Conservation (phyloP, 2,888 invertebrate genomes). For the Leptopterna dolabrata region DNA sequence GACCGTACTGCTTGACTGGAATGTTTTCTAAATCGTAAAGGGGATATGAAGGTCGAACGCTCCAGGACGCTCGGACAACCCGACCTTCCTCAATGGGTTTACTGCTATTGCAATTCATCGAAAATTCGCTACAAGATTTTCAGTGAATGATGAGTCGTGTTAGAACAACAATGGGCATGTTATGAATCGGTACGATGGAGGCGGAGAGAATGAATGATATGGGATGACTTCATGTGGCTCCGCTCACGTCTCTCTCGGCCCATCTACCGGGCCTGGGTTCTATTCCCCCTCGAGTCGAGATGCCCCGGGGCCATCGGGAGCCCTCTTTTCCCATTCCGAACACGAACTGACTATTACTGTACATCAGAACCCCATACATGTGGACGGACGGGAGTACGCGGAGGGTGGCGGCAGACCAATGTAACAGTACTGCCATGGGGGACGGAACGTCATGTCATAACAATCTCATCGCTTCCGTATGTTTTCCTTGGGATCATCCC, state of each 20-base stretch:
- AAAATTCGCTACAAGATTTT: background rate
- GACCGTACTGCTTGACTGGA: too few relatives aligned
- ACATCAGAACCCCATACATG: conserved; percentile 41
- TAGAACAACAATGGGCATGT: background rate
- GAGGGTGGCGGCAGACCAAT: background rate
- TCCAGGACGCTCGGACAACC: too few relatives aligned
- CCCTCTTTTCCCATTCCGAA: conserved; percentile 32
- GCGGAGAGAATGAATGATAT: background rate
- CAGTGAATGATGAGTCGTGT: background rate
- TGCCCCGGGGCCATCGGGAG: conserved; percentile 32
- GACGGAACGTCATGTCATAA: conserved; percentile 8
- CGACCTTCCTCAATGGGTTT: too few relatives aligned
- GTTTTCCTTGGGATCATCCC: conserved; percentile 10
- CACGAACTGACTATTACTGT: conserved; percentile 54
- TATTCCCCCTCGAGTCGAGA: conserved; percentile 8
- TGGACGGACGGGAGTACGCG: background rate
- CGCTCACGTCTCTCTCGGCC: background rate
- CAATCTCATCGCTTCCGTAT: conserved; percentile 37
- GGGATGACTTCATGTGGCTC: background rate
- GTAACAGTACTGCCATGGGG: background rate
- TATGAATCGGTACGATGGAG: background rate
- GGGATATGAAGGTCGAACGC: too few relatives aligned
- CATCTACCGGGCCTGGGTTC: background rate
- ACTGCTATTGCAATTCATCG: too few relatives aligned
- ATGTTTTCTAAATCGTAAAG: too few relatives aligned